A percentile compares a stretch with the other conserved stretches of the same genome.
Conservation (phyloP, 1,140 invertebrate genomes). For the Nasonia vitripennis region DNA sequence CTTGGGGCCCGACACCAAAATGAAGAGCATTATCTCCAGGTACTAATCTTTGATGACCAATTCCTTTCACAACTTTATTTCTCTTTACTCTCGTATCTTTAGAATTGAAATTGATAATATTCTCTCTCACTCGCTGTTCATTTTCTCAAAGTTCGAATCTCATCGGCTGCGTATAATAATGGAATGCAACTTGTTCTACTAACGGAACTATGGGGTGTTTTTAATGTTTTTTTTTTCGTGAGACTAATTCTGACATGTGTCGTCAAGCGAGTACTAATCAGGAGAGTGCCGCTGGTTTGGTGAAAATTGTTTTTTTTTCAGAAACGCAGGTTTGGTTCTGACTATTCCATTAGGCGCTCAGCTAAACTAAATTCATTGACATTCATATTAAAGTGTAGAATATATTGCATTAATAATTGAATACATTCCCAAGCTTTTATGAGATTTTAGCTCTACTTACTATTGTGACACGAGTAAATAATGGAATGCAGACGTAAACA, state of each 20-base stretch:
- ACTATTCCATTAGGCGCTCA: neutral
- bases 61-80: constrained; percentile 7
- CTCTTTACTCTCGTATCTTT: neutral
- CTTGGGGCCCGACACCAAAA: constrained; percentile 79
- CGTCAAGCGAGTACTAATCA: constrained; percentile 6
- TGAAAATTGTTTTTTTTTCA: constrained; percentile 14
- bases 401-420: too few species aligned
- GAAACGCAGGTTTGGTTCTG: neutral
- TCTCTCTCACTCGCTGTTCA: constrained; percentile 15
- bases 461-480: neutral
- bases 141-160: neutral
- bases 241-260: constrained; percentile 31
- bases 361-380: neutral
- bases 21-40: constrained; percentile 88
- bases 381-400: neutral
- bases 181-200: neutral
- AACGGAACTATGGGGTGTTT: constrained; percentile 18
- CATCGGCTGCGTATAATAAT: neutral
- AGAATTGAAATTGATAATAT: neutral
- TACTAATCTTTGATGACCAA: constrained; percentile 66
- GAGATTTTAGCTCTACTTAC: neutral
- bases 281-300: neutral
- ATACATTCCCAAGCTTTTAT: neutral
- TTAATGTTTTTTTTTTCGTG: constrained; percentile 20
- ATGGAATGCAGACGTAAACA: neutral